These are phyloP conservation scores for Aurelia coerulea DNA, from an alignment of 30 jellyfish, hydroid and myxozoan species.

Conservation along the genomic window DNA sequence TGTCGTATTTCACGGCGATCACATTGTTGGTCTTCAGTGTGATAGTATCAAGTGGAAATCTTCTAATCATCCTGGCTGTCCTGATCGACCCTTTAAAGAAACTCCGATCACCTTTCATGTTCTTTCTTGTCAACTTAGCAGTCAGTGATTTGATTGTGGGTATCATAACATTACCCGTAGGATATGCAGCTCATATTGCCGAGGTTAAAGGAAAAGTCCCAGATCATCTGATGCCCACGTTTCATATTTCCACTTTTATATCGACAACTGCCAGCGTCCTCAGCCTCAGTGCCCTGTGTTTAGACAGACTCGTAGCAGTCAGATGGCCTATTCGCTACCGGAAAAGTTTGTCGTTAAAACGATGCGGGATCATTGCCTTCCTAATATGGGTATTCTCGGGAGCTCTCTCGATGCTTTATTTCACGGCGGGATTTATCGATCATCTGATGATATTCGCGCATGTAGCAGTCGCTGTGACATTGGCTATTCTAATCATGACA, in stretches of 20 bases:
- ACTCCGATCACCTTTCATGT: conserved; percentile 34
- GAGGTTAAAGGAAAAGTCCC: conserved; percentile 21
- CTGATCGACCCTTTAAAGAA: conserved; percentile 15
- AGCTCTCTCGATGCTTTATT: neutral
- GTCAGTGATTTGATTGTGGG: conserved; percentile 28
- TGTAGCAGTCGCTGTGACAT: too few species aligned
- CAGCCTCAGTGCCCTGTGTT: conserved; percentile 8
- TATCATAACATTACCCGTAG: neutral
- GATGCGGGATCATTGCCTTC: neutral
- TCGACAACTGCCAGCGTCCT: conserved; percentile 11
- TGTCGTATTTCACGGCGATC: too few species aligned
- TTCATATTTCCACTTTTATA: conserved; percentile 7
- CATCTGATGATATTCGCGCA: neutral
- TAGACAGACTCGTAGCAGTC: conserved; percentile 10
- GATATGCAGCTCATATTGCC: neutral
- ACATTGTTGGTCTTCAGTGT: too few species aligned
- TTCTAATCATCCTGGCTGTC: neutral
- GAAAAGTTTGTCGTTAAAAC: neutral
- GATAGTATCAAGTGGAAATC: too few species aligned
- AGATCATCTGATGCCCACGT: neutral
- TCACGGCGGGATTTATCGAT: neutral
- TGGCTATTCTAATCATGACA: too few species aligned
- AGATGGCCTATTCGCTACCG: conserved; percentile 27
- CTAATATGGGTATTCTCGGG: neutral
- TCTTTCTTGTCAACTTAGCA: conserved; percentile 22